A percentile compares a stretch with the other conserved stretches of the same genome.
Conservation (phyloP, 1,140 invertebrate species). For the Danaus melanippus region DNA sequence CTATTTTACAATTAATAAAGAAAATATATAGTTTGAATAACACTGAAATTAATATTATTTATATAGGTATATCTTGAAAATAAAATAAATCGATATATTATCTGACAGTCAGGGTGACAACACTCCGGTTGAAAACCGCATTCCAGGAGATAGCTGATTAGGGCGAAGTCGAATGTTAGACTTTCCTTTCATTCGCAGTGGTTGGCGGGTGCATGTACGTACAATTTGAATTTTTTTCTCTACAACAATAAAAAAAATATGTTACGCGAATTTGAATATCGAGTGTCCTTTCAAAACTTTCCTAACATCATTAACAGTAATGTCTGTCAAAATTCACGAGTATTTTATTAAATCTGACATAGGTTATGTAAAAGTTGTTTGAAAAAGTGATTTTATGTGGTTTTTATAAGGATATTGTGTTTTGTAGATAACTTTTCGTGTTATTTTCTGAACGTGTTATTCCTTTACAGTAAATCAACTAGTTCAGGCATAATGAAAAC, state of each 20-base stretch:
- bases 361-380: constrained; percentile 50
- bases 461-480: constrained; percentile 47
- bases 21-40: too few species aligned
- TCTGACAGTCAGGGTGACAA: too few species aligned
- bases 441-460: constrained; percentile 32
- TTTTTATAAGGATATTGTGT: constrained; percentile 28
- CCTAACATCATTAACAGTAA: background rate
- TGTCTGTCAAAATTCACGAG: constrained; percentile 34
- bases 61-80: too few species aligned
- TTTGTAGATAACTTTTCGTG: constrained; percentile 32
- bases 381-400: constrained; percentile 22
- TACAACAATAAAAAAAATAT: constrained; percentile 2
- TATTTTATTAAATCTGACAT: constrained; percentile 25
- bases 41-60: too few species aligned
- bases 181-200: constrained; percentile 53
- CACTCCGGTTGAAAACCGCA: background rate
- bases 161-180: constrained; percentile 10
- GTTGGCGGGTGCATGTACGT: constrained; percentile 53
- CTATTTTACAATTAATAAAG: too few species aligned
- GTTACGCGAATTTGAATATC: background rate
- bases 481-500: constrained; percentile 60
- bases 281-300: too few species aligned
- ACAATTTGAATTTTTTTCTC: constrained; percentile 26
- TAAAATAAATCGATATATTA: too few species aligned
- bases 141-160: background rate